phyloP scores from a whole-genome alignment of 1,140 invertebrate genomes.

The Pseudomyrmex cubaensis region DNA sequence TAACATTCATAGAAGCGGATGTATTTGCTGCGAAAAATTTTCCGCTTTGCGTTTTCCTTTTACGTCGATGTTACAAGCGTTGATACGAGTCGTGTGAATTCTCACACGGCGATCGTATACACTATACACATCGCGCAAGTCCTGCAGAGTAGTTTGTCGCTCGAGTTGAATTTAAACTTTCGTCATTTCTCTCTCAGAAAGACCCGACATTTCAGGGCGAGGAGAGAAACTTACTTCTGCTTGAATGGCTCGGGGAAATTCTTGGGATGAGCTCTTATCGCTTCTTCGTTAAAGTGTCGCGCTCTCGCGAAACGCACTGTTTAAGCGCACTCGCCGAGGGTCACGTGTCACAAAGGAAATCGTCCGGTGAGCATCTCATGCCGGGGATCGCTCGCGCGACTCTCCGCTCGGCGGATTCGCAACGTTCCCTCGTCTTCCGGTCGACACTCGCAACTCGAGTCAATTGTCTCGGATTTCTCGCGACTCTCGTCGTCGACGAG shows the following conservation, averaged over 20 bases:
- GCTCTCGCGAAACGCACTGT: slow-evolving; percentile 30
- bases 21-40: neutral
- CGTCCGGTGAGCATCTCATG: slow-evolving; percentile 72
- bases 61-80: neutral
- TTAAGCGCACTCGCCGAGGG: slow-evolving; percentile 10
- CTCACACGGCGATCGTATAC: neutral
- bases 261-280: slow-evolving; percentile 44
- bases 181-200: slow-evolving; percentile 26
- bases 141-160: slow-evolving; percentile 8
- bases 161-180: slow-evolving; percentile 44
- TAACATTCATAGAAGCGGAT: neutral
- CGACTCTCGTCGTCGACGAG: neutral
- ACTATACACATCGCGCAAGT: neutral
- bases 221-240: neutral
- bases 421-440: neutral
- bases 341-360: slow-evolving; percentile 73
- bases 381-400: slow-evolving; percentile 51
- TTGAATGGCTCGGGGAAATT: slow-evolving; percentile 43
- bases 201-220: neutral
- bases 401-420: neutral
- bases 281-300: slow-evolving; percentile 30
- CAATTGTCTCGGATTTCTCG: neutral
- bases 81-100: neutral
- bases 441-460: neutral
- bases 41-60: neutral